phyloP scores from a whole-genome alignment of 2,797 vertebrate species.

The Sebastes miniatus region DNA sequence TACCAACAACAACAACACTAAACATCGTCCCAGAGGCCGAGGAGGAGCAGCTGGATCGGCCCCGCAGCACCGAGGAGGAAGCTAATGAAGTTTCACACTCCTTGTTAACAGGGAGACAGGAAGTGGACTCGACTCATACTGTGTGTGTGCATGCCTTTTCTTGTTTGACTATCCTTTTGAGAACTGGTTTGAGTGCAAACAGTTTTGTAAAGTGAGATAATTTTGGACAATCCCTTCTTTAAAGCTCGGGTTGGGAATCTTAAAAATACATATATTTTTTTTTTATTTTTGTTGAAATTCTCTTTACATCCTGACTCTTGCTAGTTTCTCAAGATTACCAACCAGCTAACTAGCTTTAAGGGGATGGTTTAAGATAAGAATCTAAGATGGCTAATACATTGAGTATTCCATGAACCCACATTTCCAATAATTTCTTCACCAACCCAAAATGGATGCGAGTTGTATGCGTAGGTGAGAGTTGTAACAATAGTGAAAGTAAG shows the following conservation, averaged over 20 bases:
- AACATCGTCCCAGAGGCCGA: conserved; percentile 29
- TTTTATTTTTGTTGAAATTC: no score
- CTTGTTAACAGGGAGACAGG: conserved; percentile 46
- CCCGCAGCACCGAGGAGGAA: conserved; percentile 33
- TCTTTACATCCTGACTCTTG: no score
- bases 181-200: not conserved
- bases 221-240: not conserved
- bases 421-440: not conserved
- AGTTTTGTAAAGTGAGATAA: not conserved
- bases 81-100: conserved; percentile 68
- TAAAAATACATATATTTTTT: no score
- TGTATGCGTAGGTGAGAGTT: not conserved
- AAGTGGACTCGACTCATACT: conserved; percentile 35
- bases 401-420: not conserved
- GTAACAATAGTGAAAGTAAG: not conserved
- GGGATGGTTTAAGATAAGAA: not conserved
- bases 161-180: conserved; percentile 5
- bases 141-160: conserved; percentile 9
- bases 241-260: not conserved
- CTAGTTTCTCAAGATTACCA: no score
- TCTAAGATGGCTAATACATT: not conserved
- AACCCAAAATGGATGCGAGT: not conserved
- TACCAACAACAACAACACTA: not conserved
- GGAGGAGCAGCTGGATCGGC: conserved; percentile 48
- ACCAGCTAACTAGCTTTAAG: no score